Evolutionary conservation across 2,888 invertebrate species (phyloP), one percentile per base, ranked within the genome.

Genomic region (Chrysotoxum bicinctum): DNA sequence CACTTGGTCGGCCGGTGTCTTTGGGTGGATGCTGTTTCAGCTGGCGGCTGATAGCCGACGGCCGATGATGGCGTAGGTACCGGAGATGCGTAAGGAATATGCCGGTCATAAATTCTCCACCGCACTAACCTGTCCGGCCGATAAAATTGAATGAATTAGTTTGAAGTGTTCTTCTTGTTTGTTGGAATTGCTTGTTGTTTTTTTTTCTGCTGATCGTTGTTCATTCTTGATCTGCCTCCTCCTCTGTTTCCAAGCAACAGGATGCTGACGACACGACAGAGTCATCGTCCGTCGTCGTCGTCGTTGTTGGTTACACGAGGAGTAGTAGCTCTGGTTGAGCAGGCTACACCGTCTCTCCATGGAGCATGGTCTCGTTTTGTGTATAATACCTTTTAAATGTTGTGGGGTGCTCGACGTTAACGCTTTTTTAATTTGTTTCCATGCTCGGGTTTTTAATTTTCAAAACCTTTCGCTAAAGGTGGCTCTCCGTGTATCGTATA

Each of bases 61-160:
- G 23, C 50, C 26, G 14, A 45, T 45, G 64, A 37, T 56, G 56
- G 54, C 56, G 54, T 19, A 19, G 16, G 62, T 62, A 80, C 37
- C 48, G 45, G 45, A 77, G 72, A 72, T 84, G 75, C 80, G 80
- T 80, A 75, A 75, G 75, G 66, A 64, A 70, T 66, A 80, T 80
- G 69, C 70, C 72, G 77, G 62, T 60, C 81, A 64, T 81, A 85
- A 85, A 77, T 76, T 73, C 56, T 45, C 43, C 72, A 52, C 56
- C 62, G 64, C 64, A 66, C 85, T 81, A 85, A 81, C 85, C 81
- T 85, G 81, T 81, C 81, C 69, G 69, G 81, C 64, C 68, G 85
- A 85, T 81, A 77, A 85, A 81, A 80, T 77, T 85, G 85, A 85
- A 81, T 85, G 85, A 85, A 85, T 81, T 81, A 77, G 85, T 69